These are phyloP conservation scores for Papilio polytes DNA, from an alignment of 1,140 invertebrate species.

Conservation along the genomic window DNA sequence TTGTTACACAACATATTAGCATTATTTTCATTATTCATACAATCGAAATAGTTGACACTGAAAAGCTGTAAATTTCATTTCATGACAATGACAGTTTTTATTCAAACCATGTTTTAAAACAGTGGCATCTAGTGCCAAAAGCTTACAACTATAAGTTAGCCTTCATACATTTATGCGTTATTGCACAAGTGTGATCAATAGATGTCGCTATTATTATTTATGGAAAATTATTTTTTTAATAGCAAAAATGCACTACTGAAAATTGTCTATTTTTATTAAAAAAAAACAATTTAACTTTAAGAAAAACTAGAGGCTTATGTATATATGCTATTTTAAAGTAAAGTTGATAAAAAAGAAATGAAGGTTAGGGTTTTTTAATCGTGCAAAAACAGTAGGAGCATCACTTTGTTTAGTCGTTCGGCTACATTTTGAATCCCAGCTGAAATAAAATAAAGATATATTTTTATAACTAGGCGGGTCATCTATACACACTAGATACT, in stretches of 20 bases:
- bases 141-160: not conserved
- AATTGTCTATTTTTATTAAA: not conserved
- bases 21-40: not conserved
- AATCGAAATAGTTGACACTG: not conserved
- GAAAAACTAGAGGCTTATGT: not conserved
- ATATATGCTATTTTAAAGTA: not conserved
- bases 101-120: not conserved
- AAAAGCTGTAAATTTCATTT: not conserved
- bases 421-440: slow-evolving; percentile 38
- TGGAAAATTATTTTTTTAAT: not conserved
- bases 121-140: not conserved
- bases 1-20: not conserved
- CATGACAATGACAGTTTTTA: not conserved
- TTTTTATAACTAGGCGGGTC: not conserved
- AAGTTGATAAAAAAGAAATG: not conserved
- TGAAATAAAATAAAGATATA: slow-evolving; percentile 32
- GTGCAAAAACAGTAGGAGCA: slow-evolving; percentile 1
- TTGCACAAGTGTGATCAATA: not conserved
- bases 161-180: not conserved
- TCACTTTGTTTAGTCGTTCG: not conserved
- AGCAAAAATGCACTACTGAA: not conserved
- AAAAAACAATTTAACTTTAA: not conserved
- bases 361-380: not conserved
- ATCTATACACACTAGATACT: no score
- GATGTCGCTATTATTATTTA: not conserved